phyloP scores from a whole-genome alignment of 2,888 invertebrate species.

The Dromius quadrimaculatus region DNA sequence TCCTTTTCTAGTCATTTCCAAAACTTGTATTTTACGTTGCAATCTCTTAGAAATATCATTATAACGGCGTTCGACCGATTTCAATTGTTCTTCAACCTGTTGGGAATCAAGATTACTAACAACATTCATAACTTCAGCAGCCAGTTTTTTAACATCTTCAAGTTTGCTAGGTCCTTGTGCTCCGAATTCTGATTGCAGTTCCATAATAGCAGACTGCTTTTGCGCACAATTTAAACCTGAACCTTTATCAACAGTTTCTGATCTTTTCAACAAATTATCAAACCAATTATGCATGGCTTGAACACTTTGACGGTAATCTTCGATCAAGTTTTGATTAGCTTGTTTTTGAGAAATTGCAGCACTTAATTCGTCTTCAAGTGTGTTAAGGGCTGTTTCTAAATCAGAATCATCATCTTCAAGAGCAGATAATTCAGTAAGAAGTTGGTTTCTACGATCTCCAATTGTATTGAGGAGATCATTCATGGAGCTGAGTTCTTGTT shows the following conservation, averaged over 20 bases:
- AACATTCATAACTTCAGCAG: constrained; percentile 79
- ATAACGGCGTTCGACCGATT: constrained; percentile 85
- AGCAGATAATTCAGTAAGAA: constrained; percentile 79
- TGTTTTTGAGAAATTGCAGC: constrained; percentile 82
- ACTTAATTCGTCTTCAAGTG: constrained; percentile 77
- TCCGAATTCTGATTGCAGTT: constrained; percentile 80
- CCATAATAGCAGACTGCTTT: constrained; percentile 80
- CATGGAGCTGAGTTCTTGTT: constrained; percentile 86
- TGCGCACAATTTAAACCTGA: constrained; percentile 85
- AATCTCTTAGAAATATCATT: constrained; percentile 87
- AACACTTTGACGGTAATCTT: constrained; percentile 80
- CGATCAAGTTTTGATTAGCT: constrained; percentile 80
- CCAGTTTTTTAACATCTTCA: constrained; percentile 77
- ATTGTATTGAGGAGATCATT: constrained; percentile 84
- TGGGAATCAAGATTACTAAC: constrained; percentile 91
- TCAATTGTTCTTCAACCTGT: constrained; percentile 91
- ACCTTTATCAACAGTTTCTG: constrained; percentile 87
- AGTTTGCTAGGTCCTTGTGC: constrained; percentile 79
- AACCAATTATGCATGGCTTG: constrained; percentile 86
- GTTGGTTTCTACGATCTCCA: constrained; percentile 81
- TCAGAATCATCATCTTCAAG: constrained; percentile 77
- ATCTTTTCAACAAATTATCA: constrained; percentile 81
- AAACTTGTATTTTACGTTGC: constrained; percentile 84
- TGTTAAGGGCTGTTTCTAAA: constrained; percentile 78
- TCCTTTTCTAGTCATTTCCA: constrained; percentile 86